These are phyloP conservation scores for Polia nebulosa DNA, from an alignment of 2,888 invertebrate species.

Conservation along the genomic window DNA sequence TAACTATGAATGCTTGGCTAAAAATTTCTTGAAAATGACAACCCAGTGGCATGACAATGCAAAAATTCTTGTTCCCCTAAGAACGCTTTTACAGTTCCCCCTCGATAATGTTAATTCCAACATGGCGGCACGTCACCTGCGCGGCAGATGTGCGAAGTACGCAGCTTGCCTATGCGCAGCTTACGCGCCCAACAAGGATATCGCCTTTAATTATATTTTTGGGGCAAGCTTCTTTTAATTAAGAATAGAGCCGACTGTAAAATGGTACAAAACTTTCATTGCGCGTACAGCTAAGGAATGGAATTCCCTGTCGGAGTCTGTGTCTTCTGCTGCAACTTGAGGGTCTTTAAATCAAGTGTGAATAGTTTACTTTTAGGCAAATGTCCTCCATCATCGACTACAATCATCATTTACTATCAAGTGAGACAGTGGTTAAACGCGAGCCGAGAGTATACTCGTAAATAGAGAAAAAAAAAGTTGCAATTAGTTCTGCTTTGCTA, in stretches of 20 bases:
- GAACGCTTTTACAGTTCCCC: constrained; percentile 66
- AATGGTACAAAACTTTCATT: not conserved
- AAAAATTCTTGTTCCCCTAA: constrained; percentile 51
- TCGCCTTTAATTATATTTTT: constrained; percentile 57
- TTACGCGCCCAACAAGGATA: constrained; percentile 35
- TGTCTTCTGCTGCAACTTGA: too few species aligned
- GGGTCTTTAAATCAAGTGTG: too few species aligned
- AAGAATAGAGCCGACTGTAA: not conserved
- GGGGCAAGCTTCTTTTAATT: constrained; percentile 39
- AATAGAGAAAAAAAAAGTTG: too few species aligned
- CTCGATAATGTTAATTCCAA: constrained; percentile 61
- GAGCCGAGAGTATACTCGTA: too few species aligned
- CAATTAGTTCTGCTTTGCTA: too few species aligned
- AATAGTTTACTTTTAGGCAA: too few species aligned
- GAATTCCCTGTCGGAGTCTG: too few species aligned
- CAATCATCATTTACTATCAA: too few species aligned
- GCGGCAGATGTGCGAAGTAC: constrained; percentile 78
- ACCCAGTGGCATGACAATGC: constrained; percentile 24
- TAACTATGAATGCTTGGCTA: not conserved
- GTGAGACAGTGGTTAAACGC: too few species aligned
- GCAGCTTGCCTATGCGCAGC: constrained; percentile 79
- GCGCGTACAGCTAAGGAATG: too few species aligned
- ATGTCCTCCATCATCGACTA: too few species aligned
- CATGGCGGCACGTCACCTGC: constrained; percentile 81
- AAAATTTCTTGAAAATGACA: constrained; percentile 26